phyloP scores from a whole-genome alignment of 2,113 vertebrate genomes.

The Dendrocopos noguchii region DNA sequence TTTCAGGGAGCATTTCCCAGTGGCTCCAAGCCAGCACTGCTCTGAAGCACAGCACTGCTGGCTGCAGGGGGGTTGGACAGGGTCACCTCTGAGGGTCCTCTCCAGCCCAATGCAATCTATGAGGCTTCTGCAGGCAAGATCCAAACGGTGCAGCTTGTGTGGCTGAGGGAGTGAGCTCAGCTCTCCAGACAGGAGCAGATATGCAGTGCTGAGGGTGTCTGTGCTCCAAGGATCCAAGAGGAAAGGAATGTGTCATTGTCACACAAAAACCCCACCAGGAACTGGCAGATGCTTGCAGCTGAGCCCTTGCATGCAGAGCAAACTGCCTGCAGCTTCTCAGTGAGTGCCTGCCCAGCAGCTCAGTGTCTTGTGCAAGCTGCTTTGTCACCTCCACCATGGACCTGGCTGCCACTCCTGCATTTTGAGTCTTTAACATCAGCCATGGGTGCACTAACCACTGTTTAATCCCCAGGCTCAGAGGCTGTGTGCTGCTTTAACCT shows the following conservation, averaged over 20 bases:
- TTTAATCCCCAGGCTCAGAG: neutral
- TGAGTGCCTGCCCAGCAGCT: neutral
- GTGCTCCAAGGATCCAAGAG: neutral
- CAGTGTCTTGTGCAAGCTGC: neutral
- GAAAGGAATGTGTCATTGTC: neutral
- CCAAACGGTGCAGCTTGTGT: neutral
- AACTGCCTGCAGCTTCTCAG: neutral
- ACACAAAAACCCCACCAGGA: neutral
- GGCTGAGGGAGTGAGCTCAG: neutral
- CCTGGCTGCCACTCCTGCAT: neutral
- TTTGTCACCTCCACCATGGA: neutral
- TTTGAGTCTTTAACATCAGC: neutral
- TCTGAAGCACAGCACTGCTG: neutral
- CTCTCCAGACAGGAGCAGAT: neutral
- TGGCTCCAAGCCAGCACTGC: neutral
- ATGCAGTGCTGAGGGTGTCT: neutral
- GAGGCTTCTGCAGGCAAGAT: neutral
- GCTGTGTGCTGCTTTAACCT: neutral
- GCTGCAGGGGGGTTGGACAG: no score
- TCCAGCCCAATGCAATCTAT: no score
- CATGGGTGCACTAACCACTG: neutral
- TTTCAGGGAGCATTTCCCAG: neutral
- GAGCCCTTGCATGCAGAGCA: neutral
- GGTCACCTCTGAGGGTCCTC: no score
- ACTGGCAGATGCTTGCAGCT: neutral